These are phyloP conservation scores for Drosophila azteca DNA, from an alignment of 1,140 invertebrate species.

Conservation along the genomic window DNA sequence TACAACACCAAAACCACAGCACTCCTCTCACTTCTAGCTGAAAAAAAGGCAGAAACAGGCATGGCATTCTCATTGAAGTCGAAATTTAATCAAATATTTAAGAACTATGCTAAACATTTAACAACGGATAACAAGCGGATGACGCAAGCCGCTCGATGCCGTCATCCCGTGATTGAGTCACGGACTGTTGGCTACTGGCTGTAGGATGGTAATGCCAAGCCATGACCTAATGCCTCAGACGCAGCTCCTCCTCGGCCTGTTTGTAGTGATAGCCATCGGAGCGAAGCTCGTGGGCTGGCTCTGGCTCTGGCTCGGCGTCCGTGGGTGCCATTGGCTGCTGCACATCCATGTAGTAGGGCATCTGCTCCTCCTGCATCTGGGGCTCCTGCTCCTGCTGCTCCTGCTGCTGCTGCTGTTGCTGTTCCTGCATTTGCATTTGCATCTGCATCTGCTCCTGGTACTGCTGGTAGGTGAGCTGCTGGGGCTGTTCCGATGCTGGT, in stretches of 20 bases:
- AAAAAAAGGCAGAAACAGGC: not conserved
- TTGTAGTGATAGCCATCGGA: constrained; percentile 78
- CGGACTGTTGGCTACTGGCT: not conserved
- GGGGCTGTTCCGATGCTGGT: constrained; percentile 28
- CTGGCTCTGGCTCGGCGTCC: constrained; percentile 62
- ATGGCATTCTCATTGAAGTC: constrained; percentile 11
- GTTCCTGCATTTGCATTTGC: constrained; percentile 45
- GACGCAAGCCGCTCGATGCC: constrained; percentile 15
- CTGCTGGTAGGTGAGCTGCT: constrained; percentile 71
- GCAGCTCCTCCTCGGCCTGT: constrained; percentile 52
- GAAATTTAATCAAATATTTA: constrained; percentile 45
- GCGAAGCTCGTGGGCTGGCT: constrained; percentile 73
- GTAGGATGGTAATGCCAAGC: too few relatives aligned
- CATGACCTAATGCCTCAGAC: constrained; percentile 63
- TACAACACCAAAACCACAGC: not conserved
- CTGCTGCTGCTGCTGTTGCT: not conserved
- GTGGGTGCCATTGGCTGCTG: constrained; percentile 72
- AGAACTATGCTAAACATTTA: constrained; percentile 64
- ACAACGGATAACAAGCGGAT: constrained; percentile 40
- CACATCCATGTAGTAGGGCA: constrained; percentile 68
- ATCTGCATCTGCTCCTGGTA: constrained; percentile 64
- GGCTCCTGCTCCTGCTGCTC: constrained; percentile 28
- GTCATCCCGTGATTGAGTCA: constrained; percentile 26
- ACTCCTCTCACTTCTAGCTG: not conserved
- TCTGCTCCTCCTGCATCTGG: constrained; percentile 46